A percentile compares a stretch with the other conserved stretches of the same genome.
phyloP scores from a whole-genome alignment of 2,113 vertebrate species.

The Potamarius usumacintae region DNA sequence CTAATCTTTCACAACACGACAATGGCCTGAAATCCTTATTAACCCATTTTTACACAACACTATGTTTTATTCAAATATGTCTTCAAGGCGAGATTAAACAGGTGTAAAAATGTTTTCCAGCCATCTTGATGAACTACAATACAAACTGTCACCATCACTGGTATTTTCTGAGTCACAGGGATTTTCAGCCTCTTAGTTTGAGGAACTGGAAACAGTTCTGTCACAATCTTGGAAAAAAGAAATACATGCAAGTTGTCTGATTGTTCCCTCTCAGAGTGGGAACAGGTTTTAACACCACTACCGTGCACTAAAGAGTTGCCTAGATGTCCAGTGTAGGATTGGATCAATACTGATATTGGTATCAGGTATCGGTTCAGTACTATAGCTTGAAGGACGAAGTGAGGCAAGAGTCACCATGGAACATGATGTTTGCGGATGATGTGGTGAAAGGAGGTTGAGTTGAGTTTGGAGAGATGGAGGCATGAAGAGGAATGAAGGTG shows the following conservation, averaged over 20 bases:
- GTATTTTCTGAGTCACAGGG: constrained; percentile 14
- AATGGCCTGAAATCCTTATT: too few species aligned
- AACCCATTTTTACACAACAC: too few species aligned
- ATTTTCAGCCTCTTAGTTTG: constrained; percentile 28
- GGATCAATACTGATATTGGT: neutral
- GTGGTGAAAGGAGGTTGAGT: too few species aligned
- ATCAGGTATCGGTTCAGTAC: neutral
- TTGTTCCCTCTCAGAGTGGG: neutral
- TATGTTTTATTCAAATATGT: neutral
- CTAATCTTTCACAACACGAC: too few species aligned
- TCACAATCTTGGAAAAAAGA: constrained; percentile 24
- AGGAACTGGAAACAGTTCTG: constrained; percentile 54
- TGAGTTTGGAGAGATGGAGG: too few species aligned
- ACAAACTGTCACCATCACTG: neutral
- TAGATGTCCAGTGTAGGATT: neutral
- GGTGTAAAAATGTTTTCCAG: neutral
- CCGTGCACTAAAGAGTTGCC: neutral
- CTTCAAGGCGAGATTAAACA: neutral
- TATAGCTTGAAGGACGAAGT: too few species aligned
- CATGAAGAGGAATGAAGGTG: too few species aligned
- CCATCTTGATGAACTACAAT: too few species aligned
- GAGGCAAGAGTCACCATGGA: too few species aligned
- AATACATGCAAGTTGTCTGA: neutral
- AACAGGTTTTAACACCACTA: neutral
- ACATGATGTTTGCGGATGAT: too few species aligned